Evolutionary conservation across 2,888 invertebrate species (phyloP).

Genomic region (Macropis europaea): DNA sequence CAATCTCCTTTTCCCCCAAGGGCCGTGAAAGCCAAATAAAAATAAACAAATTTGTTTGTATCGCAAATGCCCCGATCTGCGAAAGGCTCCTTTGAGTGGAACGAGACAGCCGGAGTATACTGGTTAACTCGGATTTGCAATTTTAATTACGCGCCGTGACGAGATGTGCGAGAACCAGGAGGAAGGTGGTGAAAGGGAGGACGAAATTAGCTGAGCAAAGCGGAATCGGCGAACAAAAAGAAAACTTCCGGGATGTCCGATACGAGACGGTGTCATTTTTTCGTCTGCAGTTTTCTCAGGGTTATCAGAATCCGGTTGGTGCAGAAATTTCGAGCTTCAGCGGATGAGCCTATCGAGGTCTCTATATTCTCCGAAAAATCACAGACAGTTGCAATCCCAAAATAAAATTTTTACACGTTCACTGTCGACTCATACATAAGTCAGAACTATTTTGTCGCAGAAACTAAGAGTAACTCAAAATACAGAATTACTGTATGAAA

Average conservation of each 20-base stretch:
- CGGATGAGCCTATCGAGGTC: too few relatives aligned
- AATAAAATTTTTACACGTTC: too few relatives aligned
- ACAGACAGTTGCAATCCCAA: too few relatives aligned
- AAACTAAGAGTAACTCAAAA: too few relatives aligned
- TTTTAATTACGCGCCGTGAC: conserved; percentile 71
- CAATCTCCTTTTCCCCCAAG: conserved; percentile 58
- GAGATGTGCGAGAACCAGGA: conserved; percentile 46
- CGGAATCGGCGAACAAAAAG: conserved; percentile 48
- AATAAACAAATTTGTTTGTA: conserved; percentile 78
- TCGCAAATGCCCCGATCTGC: conserved; percentile 71
- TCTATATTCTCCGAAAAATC: too few relatives aligned
- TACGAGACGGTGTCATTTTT: background rate
- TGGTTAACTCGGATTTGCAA: conserved; percentile 76
- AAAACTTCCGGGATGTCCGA: conserved; percentile 34
- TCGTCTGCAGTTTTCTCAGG: background rate
- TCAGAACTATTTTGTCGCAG: too few relatives aligned
- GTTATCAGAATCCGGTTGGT: background rate
- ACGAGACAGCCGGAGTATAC: conserved; percentile 62
- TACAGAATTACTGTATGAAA: too few relatives aligned
- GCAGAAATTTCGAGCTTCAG: too few relatives aligned
- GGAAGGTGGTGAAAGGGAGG: conserved; percentile 28
- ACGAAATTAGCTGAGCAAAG: conserved; percentile 52
- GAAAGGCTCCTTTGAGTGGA: conserved; percentile 67
- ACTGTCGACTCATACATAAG: too few relatives aligned
- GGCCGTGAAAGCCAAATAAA: conserved; percentile 70